Percentiles rank a stretch among this genome's conserved stretches.
phyloP scores from a whole-genome alignment of 2,797 vertebrate species.

The Eidolon dupreanum region DNA sequence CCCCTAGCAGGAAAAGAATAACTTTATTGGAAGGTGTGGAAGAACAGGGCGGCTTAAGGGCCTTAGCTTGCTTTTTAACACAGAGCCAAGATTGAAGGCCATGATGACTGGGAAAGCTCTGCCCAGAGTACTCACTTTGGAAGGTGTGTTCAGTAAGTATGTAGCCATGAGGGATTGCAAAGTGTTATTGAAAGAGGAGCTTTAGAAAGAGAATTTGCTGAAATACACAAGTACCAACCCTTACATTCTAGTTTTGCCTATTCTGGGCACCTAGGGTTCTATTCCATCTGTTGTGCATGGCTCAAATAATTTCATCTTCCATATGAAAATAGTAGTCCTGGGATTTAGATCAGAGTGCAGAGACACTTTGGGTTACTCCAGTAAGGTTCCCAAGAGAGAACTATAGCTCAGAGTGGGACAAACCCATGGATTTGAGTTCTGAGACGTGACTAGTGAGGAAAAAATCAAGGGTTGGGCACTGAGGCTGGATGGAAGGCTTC shows the following conservation, averaged over 20 bases:
- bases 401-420: neutral
- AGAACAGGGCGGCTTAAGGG: too few relatives aligned
- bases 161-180: neutral
- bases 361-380: neutral
- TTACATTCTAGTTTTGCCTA: neutral
- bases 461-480: neutral
- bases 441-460: neutral
- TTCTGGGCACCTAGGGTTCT: neutral
- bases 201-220: neutral
- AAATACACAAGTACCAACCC: neutral
- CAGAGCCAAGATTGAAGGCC: neutral
- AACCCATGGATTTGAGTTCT: neutral
- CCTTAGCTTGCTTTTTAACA: neutral
- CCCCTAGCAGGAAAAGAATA: too few relatives aligned
- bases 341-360: neutral
- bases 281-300: neutral
- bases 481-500: neutral
- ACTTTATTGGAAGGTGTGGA: too few relatives aligned
- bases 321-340: neutral
- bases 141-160: neutral
- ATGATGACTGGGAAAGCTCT: neutral
- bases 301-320: neutral
- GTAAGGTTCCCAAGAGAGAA: neutral
- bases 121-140: neutral
- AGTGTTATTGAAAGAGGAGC: neutral